Percentiles rank a stretch among this genome's conserved stretches.
phyloP scores from a whole-genome alignment of 2,113 vertebrate genomes.

The Spilogale gracilis region DNA sequence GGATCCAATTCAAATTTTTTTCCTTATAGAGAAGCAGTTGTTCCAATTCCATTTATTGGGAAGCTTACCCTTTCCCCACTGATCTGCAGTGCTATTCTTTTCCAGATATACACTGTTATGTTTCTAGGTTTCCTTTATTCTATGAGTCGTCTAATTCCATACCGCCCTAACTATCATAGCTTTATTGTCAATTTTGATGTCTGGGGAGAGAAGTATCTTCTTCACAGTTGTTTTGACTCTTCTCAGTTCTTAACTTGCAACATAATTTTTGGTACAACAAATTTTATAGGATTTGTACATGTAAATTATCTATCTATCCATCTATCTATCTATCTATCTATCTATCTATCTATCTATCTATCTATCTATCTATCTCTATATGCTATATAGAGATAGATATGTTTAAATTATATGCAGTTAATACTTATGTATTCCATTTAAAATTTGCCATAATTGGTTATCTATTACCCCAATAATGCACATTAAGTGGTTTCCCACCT shows the following conservation, averaged over 20 bases:
- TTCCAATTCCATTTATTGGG: neutral
- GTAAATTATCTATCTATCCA: too few species aligned
- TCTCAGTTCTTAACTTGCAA: neutral
- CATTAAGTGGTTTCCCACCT: neutral
- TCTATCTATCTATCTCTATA: too few species aligned
- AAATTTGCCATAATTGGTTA: neutral
- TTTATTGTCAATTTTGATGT: neutral
- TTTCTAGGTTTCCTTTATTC: neutral
- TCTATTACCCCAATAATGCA: neutral
- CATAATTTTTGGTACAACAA: neutral
- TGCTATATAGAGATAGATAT: neutral
- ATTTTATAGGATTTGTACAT: neutral
- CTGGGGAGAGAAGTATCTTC: neutral
- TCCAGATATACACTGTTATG: neutral
- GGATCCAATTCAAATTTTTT: neutral
- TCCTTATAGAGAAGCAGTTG: neutral
- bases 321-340: too few species aligned
- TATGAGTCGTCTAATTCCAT: neutral
- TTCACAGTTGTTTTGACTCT: neutral
- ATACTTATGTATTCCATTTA: neutral
- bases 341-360: too few species aligned
- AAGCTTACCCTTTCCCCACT: neutral
- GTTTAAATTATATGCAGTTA: neutral
- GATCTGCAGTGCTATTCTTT: neutral
- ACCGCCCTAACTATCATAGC: neutral